Base-by-base conservation (phyloP, 2,888 invertebrate species). In the Hirtodrosophila cameraria region DNA sequence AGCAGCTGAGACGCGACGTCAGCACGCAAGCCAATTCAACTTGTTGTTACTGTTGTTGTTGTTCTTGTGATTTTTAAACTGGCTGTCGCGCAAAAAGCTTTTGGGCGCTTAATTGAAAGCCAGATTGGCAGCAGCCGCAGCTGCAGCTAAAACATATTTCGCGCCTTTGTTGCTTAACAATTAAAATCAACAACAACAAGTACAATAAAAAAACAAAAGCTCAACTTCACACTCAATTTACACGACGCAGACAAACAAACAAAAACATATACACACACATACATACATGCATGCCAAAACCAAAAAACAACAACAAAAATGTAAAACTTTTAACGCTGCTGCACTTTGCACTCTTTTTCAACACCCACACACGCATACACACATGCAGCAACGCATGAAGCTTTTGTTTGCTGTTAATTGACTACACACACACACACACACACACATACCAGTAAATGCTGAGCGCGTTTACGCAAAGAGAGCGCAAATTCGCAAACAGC, bases 161-260 rank as follows among this genome's bases (percentile, higher is more conserved):
- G 78, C 84, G 81, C 84, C 81, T 81, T 81, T 80, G 67, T 80
- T 83, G 77, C 78, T 77, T 75, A 84, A 81, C 82, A 86, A 85
- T 82, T 85, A 81, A 78, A 80, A 78, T 68, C 72, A 86, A 78
- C 66, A 69, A 27, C 54, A 75, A 60, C 60, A 68, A 23, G 53
- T 78, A 77, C 69, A 75, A 70, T 70, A 71, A 69, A 68, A 23
- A 53, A 80, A 77, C 69, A 75, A 70, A 71, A 71, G 71, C 79
- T 71, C 62, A 74, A 82, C 85, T 82, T 82, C 79, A 82, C 82
- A 82, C 82, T 84, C 82, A 82, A 82, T 82, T 82, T 81, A 82
- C 82, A 84, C 82, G 67, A 57, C 52, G 78, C 82, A 81, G 65
- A 59, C 81, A 75, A 73, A 65, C 61, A 75, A 63, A 55, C 61